Evolutionary conservation across 2,888 invertebrate genomes (phyloP), one percentile per base, ranked within the genome.

Genomic region (Phorcus lineatus): DNA sequence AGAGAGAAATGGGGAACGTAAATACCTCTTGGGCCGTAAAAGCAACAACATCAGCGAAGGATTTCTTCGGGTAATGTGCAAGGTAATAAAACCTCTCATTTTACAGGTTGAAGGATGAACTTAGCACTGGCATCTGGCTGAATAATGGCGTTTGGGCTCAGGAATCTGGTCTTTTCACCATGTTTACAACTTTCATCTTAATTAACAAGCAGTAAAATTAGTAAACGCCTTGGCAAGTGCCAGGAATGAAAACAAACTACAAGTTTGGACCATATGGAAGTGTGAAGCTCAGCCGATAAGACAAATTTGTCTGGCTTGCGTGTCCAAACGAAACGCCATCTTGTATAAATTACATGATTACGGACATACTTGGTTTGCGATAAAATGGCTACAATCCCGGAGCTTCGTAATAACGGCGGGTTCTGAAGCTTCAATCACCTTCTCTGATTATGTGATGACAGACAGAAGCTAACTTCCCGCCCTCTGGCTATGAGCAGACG

Each of bases 271-370:
- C 70, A 70, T 36, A 70, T 70, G 40, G 70, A 70, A 28, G 62
- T 62, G 62, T 24, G 62, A 62, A 62, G 28, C 31, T 36, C 31
- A 36, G 13, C n/a, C 70, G 70, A 36, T 24, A 28, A 70, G 70
- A 36, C 70, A 70, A 70, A 70, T 70, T 70, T 28, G 70, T 70
- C 70, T 70, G 40, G 70, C 62, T 62, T 17, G 24, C 62, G 62
- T 13, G 28, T 62, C 36, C 70, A 36, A 28, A 13, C 28, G 31
- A 70, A 7, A 17, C n/a, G 70, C 70, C 36, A 40, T 40, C 40
- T 70, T 70, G 70, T 31, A 40, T 36, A 70, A 70, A 70, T 70
- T 70, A 70, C 36, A 70, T 40, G 36, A 70, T 70, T 70, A 70
- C 19, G 31, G 70, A 70, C 19, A 70, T 40, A 70, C 22, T 70